These are phyloP conservation scores for Phycodurus eques DNA, from an alignment of 2,113 vertebrate species.

Conservation along the genomic window DNA sequence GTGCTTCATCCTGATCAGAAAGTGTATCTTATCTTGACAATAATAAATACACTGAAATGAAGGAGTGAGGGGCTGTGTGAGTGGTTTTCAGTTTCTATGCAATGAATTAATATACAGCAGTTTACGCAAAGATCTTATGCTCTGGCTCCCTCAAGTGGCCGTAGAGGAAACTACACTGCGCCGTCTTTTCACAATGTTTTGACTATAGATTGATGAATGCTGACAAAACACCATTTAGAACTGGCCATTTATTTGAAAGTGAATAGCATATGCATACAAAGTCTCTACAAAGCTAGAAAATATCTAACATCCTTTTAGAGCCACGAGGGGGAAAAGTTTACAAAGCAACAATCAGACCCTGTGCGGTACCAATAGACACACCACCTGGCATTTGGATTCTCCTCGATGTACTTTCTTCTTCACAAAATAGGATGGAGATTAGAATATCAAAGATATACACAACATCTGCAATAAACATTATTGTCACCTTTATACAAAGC, in stretches of 20 bases:
- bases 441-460: constrained; percentile 92
- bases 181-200: background rate
- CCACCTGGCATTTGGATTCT: constrained; percentile 42
- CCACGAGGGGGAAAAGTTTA: constrained; percentile 84
- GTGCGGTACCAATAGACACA: constrained; percentile 89
- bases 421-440: constrained; percentile 79
- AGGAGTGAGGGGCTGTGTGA: background rate
- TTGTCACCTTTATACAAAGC: constrained; percentile 88
- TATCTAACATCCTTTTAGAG: constrained; percentile 91
- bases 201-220: background rate
- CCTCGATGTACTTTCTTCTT: constrained; percentile 72
- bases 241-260: constrained; percentile 88
- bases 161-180: background rate
- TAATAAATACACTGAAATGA: background rate
- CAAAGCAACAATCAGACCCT: constrained; percentile 97
- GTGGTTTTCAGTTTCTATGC: background rate
- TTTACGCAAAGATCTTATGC: constrained; percentile 1
- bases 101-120: background rate
- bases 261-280: constrained; percentile 98
- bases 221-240: constrained; percentile 51
- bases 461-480: constrained; percentile 94
- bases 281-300: constrained; percentile 99
- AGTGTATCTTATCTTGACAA: background rate
- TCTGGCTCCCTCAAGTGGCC: constrained; percentile 49
- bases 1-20: background rate